phyloP scores from a whole-genome alignment of 2,113 vertebrate species.

The Australoheros scitulus region DNA sequence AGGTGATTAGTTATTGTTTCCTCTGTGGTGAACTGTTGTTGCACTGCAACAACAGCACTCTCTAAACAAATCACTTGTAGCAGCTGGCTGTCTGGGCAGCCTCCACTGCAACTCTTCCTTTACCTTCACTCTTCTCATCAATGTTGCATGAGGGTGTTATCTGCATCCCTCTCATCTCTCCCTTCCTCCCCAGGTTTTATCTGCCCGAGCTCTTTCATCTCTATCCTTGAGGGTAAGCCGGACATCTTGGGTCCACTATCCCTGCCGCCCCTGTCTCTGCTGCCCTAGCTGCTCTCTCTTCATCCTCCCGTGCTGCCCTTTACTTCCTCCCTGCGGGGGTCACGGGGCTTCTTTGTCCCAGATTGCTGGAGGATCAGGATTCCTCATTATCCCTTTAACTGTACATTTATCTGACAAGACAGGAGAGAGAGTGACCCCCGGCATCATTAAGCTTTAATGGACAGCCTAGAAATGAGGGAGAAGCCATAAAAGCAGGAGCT shows the following conservation, averaged over 20 bases:
- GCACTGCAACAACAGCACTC: slow-evolving; percentile 31
- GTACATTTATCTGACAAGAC: slow-evolving; percentile 98
- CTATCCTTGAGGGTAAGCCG: slow-evolving; percentile 42
- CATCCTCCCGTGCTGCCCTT: slow-evolving; percentile 59
- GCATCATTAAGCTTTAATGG: slow-evolving; percentile 98
- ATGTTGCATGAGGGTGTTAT: slow-evolving; percentile 69
- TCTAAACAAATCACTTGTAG: slow-evolving; percentile 50
- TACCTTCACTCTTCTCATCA: slow-evolving; percentile 64
- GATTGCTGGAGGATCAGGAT: slow-evolving; percentile 84
- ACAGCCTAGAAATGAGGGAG: slow-evolving; percentile 88
- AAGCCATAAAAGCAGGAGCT: slow-evolving; percentile 81
- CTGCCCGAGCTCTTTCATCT: slow-evolving; percentile 57
- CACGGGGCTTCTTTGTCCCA: slow-evolving; percentile 78
- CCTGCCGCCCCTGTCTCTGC: slow-evolving; percentile 58
- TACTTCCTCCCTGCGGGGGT: slow-evolving; percentile 70
- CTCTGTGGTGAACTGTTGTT: slow-evolving; percentile 16
- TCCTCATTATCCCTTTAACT: slow-evolving; percentile 98
- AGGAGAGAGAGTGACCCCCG: slow-evolving; percentile 86
- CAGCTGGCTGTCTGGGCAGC: slow-evolving; percentile 39
- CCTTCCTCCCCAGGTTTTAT: slow-evolving; percentile 49
- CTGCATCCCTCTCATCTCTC: slow-evolving; percentile 63
- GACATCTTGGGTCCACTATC: slow-evolving; percentile 46
- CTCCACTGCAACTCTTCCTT: slow-evolving; percentile 38
- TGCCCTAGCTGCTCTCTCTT: slow-evolving; percentile 38
- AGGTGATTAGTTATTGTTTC: slow-evolving; percentile 28